phyloP scores from a whole-genome alignment of 2,888 invertebrate genomes.

The Arctia plantaginis region DNA sequence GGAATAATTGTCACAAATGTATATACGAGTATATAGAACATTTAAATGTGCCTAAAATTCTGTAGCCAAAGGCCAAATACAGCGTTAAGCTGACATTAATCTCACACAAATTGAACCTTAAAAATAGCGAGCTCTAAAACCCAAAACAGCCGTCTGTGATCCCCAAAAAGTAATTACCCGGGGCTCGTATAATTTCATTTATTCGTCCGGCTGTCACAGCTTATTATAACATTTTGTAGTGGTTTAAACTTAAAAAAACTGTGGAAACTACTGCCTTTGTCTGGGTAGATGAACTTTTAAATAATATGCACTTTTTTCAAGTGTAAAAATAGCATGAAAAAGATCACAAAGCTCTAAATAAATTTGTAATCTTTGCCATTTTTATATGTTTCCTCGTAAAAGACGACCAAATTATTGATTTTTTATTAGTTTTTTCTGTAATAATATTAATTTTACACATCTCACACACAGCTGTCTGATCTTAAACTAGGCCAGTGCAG shows the following conservation, averaged over 20 bases:
- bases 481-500: neutral
- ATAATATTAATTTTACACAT: neutral
- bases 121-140: constrained; percentile 33
- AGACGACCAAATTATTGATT: neutral
- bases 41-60: neutral
- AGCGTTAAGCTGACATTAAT: constrained; percentile 38
- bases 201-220: constrained; percentile 32
- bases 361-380: neutral
- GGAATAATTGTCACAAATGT: constrained; percentile 2
- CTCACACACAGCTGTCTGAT: neutral
- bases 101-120: constrained; percentile 44
- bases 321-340: no score
- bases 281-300: neutral
- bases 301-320: neutral
- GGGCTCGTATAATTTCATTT: constrained; percentile 49
- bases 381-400: no score
- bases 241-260: constrained; percentile 9
- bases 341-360: no score
- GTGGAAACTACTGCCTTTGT: constrained; percentile 15
- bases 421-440: neutral
- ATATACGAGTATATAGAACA: neutral
- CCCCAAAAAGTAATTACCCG: constrained; percentile 49
- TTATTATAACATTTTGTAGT: constrained; percentile 41
- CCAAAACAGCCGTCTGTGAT: constrained; percentile 18
- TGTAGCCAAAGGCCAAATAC: constrained; percentile 15